phyloP scores from a whole-genome alignment of 2,888 invertebrate genomes.

The Nebria brevicollis region DNA sequence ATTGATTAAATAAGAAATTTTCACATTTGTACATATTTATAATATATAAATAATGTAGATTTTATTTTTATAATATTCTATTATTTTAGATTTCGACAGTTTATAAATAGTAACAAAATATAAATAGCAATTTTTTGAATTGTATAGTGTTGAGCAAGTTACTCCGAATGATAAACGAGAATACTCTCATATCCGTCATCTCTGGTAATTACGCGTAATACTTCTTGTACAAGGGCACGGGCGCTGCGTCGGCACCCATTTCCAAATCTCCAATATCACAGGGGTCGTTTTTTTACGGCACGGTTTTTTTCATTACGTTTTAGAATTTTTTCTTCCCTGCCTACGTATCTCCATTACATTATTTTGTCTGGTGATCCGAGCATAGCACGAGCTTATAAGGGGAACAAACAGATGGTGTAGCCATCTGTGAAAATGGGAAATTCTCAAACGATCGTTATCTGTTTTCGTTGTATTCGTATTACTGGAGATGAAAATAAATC shows the following conservation, averaged over 20 bases:
- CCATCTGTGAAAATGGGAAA: neutral
- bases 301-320: neutral
- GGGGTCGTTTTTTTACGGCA: neutral
- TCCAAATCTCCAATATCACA: neutral
- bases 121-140: too few species aligned
- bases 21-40: too few species aligned
- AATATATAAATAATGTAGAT: too few species aligned
- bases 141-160: neutral
- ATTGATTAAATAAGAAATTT: too few species aligned
- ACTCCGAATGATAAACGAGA: neutral
- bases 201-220: constrained; percentile 1
- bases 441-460: neutral
- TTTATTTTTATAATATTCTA: too few species aligned
- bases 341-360: neutral
- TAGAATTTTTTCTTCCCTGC: neutral
- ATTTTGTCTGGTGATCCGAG: constrained; percentile 1
- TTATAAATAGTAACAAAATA: too few species aligned
- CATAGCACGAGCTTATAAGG: neutral
- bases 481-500: neutral
- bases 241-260: neutral
- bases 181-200: neutral
- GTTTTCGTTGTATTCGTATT: neutral
- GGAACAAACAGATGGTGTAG: neutral
- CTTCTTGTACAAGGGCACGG: neutral
- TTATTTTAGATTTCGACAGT: too few species aligned